phyloP scores from a whole-genome alignment of 2,113 vertebrate species.

The Chinchilla lanigera region DNA sequence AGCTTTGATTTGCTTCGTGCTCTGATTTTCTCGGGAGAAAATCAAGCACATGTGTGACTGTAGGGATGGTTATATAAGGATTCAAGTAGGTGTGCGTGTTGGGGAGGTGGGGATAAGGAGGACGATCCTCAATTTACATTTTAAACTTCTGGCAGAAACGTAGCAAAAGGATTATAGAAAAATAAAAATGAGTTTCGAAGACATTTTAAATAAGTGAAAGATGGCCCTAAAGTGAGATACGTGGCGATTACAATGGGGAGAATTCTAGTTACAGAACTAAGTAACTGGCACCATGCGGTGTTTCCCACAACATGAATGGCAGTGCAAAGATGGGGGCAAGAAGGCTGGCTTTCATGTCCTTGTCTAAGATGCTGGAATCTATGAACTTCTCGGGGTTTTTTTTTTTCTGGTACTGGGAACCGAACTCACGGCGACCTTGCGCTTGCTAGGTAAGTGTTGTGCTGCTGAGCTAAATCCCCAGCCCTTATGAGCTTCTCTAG shows the following conservation, averaged over 20 bases:
- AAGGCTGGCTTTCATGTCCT: not conserved
- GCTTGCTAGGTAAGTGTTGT: no score
- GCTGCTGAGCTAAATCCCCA: no score
- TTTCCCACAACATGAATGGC: not conserved
- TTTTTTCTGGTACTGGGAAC: no score
- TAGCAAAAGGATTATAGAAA: not conserved
- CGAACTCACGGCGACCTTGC: no score
- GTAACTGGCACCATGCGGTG: not conserved
- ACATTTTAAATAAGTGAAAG: not conserved
- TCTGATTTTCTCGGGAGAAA: slow-evolving; percentile 42
- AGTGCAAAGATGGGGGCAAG: not conserved
- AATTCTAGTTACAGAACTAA: not conserved
- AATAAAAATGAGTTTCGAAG: not conserved
- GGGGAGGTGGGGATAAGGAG: not conserved
- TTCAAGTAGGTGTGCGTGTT: not conserved
- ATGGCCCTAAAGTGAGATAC: not conserved
- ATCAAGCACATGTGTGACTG: not conserved
- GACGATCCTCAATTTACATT: not conserved
- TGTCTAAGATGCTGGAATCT: not conserved
- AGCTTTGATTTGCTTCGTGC: not conserved
- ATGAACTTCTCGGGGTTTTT: not conserved
- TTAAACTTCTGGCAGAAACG: not conserved
- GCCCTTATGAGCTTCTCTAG: not conserved
- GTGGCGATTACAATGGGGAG: not conserved
- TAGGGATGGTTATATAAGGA: not conserved